phyloP scores from a whole-genome alignment of 2,888 invertebrate species.

The Agrotis segetum region DNA sequence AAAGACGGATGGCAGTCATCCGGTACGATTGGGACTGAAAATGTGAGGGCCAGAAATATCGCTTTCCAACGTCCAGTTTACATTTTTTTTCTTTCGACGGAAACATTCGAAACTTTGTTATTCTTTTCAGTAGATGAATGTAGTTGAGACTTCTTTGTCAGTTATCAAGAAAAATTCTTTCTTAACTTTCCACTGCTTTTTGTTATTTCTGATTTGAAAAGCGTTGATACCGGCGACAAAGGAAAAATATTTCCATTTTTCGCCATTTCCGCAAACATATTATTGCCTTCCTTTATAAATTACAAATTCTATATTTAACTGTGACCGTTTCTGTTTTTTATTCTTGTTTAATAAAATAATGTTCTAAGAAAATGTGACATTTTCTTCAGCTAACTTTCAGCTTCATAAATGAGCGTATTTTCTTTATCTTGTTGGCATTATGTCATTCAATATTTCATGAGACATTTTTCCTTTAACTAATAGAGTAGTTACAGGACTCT shows the following conservation, averaged over 20 bases:
- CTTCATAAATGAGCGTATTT: not conserved
- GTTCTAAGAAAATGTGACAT: not conserved
- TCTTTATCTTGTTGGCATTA: conserved; percentile 1
- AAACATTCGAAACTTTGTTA: not conserved
- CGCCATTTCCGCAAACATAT: not conserved
- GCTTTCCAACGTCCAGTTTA: not conserved
- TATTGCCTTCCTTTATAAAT: not conserved
- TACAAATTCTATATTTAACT: not conserved
- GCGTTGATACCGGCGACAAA: not conserved
- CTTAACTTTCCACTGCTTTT: not conserved
- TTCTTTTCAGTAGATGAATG: conserved; percentile 1
- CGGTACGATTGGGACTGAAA: conserved; percentile 6
- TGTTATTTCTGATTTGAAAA: not conserved
- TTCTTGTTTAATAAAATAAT: not conserved
- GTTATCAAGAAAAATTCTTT: not conserved
- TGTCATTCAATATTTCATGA: conserved; percentile 13
- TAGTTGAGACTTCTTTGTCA: not conserved
- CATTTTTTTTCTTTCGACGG: conserved; percentile 10
- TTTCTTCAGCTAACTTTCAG: not conserved
- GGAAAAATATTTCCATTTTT: not conserved
- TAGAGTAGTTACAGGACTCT: not conserved
- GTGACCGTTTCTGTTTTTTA: not conserved
- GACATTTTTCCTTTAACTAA: conserved; percentile 14
- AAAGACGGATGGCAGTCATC: conserved; percentile 11
- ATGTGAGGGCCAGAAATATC: conserved; percentile 11